A percentile compares a stretch with the other conserved stretches of the same genome.
phyloP scores from a whole-genome alignment of 2,113 vertebrate genomes.

The Pterocles gutturalis region DNA sequence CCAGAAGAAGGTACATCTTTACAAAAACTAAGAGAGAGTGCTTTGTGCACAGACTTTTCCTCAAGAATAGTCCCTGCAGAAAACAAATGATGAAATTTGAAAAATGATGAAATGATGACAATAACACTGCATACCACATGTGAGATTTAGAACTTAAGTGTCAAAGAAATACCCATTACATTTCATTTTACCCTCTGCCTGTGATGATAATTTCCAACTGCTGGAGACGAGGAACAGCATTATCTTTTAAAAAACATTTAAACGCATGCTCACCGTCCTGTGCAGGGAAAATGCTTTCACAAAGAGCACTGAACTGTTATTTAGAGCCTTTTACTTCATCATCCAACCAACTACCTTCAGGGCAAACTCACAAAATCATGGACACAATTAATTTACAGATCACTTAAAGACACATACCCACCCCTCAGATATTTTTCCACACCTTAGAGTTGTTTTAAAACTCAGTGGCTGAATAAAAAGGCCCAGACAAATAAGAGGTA shows the following conservation, averaged over 20 bases:
- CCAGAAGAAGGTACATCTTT: not conserved
- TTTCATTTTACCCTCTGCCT: not conserved
- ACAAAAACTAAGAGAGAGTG: not conserved
- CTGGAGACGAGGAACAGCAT: not conserved
- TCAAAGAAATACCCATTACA: not conserved
- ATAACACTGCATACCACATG: not conserved
- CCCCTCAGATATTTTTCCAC: not conserved
- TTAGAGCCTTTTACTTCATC: not conserved
- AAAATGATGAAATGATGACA: not conserved
- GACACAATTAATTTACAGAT: not conserved
- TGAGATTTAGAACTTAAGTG: not conserved
- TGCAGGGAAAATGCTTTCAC: not conserved
- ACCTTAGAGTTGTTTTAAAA: not conserved
- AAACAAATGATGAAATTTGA: not conserved
- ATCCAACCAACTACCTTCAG: not conserved
- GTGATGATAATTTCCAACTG: not conserved
- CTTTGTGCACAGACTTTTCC: not conserved
- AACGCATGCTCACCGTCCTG: accelerated
- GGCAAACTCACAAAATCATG: not conserved
- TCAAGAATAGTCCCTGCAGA: not conserved
- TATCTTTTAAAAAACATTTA: not conserved
- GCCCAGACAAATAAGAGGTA: not conserved
- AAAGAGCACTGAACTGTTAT: not conserved
- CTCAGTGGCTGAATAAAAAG: not conserved
- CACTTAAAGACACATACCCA: not conserved